Conservation (phyloP, 1,140 invertebrate genomes). For the Drosophila bifasciata region DNA sequence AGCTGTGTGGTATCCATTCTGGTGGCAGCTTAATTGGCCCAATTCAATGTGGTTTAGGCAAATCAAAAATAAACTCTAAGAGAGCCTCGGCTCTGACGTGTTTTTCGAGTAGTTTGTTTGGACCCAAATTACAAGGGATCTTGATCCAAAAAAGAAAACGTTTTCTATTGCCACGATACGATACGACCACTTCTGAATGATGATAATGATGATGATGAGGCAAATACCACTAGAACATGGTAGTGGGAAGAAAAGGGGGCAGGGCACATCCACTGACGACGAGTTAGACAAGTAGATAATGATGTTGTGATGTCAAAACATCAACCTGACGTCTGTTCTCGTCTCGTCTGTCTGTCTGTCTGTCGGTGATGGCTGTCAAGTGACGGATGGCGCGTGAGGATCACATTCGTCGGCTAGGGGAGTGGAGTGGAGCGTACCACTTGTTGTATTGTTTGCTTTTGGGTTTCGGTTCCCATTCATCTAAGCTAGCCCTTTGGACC, state of each 20-base stretch:
- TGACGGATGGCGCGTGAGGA: constrained; percentile 75
- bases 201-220: constrained; percentile 58
- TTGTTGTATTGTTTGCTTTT: constrained; percentile 42
- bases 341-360: no score
- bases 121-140: constrained; percentile 21
- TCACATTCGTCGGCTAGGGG: constrained; percentile 30
- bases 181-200: constrained; percentile 8
- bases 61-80: constrained; percentile 55
- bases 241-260: constrained; percentile 3
- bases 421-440: constrained; percentile 31
- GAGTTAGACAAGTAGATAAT: constrained; percentile 69
- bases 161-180: constrained; percentile 37
- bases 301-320: constrained; percentile 80
- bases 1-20: constrained; percentile 22
- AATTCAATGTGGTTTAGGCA: constrained; percentile 38
- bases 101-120: constrained; percentile 24
- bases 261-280: constrained; percentile 22
- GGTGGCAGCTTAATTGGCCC: constrained; percentile 59
- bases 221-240: constrained; percentile 23
- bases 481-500: constrained; percentile 23
- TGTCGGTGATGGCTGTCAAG: constrained; percentile 43
- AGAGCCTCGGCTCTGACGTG: constrained; percentile 29
- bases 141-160: constrained; percentile 41
- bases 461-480: constrained; percentile 18
- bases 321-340: constrained; percentile 51